A percentile compares a stretch with the other conserved stretches of the same genome.
These are phyloP conservation scores for Poeciliopsis retropinna DNA, from an alignment of 2,113 vertebrate species.

Conservation along the genomic window DNA sequence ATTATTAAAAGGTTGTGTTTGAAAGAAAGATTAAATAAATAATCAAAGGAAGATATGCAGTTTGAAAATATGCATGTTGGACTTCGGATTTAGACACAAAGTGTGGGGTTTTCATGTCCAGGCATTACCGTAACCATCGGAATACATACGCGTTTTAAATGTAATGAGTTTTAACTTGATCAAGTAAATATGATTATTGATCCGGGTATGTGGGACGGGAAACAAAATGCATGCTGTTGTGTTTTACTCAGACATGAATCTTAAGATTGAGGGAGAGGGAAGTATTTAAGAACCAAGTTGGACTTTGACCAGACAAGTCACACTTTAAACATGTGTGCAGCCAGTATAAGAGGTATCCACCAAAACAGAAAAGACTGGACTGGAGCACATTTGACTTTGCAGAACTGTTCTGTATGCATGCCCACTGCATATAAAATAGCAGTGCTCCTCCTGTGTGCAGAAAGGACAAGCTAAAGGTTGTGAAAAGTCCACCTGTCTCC, in stretches of 20 bases:
- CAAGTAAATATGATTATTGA: not conserved
- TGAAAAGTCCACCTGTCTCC: not conserved
- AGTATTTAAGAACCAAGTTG: not conserved
- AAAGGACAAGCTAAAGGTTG: not conserved
- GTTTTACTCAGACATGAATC: not conserved
- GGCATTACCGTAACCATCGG: not conserved
- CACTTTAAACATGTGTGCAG: not conserved
- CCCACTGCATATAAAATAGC: no score
- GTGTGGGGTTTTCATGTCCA: not conserved
- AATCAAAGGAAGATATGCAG: not conserved
- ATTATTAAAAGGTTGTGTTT: not conserved
- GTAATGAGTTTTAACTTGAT: not conserved
- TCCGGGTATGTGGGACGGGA: not conserved
- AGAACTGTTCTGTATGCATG: not conserved
- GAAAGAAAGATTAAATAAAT: no score
- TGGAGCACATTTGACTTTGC: not conserved
- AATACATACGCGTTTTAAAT: not conserved
- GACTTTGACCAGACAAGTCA: not conserved
- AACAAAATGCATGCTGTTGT: not conserved
- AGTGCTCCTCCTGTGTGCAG: not conserved
- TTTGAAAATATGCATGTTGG: not conserved
- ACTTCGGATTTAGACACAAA: not conserved
- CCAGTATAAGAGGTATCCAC: not conserved
- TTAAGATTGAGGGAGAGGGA: not conserved
- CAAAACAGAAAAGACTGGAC: not conserved